Conservation (phyloP, 2,797 vertebrate species). For the Myotis findleyi region DNA sequence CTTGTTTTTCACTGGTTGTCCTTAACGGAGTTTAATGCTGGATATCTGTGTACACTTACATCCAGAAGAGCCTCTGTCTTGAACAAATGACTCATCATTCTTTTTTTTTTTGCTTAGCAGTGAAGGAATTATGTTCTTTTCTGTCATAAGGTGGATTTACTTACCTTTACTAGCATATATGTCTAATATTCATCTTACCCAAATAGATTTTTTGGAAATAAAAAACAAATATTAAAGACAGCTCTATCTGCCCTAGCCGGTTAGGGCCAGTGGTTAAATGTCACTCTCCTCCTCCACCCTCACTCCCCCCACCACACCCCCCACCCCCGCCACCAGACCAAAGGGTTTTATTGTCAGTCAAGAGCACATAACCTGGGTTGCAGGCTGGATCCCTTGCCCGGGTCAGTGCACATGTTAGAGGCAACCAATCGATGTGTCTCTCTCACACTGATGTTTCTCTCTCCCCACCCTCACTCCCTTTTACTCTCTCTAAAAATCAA, state of each 20-base stretch:
- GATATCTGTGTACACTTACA: not conserved
- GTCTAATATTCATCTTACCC: not conserved
- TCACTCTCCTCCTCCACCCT: too few species aligned
- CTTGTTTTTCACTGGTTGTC: constrained; percentile 10
- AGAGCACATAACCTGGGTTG: not conserved
- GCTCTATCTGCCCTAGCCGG: not conserved
- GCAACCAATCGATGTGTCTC: not conserved
- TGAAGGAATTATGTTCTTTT: constrained; percentile 5
- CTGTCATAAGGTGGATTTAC: not conserved
- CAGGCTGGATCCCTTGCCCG: not conserved
- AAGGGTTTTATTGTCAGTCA: not conserved
- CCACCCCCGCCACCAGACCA: too few species aligned
- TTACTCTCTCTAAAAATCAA: not conserved
- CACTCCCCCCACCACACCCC: too few species aligned
- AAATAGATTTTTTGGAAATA: not conserved
- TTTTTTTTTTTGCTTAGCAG: not conserved
- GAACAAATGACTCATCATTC: not conserved
- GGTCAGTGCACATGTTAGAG: not conserved
- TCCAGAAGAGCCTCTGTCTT: not conserved
- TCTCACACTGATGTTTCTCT: not conserved
- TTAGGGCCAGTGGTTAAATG: too few species aligned
- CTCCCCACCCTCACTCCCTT: not conserved
- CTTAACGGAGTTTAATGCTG: not conserved
- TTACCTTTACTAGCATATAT: not conserved
- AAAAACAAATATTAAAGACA: not conserved